Evolutionary conservation across 1,140 invertebrate genomes (phyloP).

Genomic region (Leptinotarsa texana): DNA sequence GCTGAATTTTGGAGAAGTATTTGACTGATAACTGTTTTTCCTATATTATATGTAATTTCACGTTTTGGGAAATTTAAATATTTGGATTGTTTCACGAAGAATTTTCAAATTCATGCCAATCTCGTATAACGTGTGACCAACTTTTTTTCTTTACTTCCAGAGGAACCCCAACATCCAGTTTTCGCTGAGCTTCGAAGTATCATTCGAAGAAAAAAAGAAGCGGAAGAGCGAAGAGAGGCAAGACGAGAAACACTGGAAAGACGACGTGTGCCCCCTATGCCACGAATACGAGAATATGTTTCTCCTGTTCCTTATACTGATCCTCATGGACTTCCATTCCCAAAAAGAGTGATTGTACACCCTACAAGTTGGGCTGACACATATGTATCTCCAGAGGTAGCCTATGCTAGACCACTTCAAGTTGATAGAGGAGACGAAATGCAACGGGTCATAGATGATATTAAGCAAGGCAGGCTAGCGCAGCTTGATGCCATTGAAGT

Average conservation of each 20-base stretch:
- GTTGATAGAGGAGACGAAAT: not conserved
- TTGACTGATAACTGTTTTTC: too few relatives aligned
- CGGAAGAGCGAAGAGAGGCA: not conserved
- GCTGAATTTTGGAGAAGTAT: too few relatives aligned
- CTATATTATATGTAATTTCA: too few relatives aligned
- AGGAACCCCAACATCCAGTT: too few relatives aligned
- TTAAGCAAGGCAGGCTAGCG: not conserved
- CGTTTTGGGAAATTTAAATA: not conserved
- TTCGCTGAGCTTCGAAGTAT: not conserved
- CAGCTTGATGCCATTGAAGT: not conserved
- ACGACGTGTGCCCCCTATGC: not conserved
- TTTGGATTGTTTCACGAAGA: not conserved
- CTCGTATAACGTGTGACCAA: too few relatives aligned
- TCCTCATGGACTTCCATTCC: not conserved
- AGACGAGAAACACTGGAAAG: not conserved
- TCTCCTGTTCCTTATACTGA: not conserved
- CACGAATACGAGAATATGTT: not conserved
- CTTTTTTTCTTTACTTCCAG: too few relatives aligned
- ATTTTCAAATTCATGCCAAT: too few relatives aligned
- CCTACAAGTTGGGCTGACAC: not conserved
- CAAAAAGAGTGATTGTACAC: not conserved
- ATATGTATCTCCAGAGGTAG: not conserved
- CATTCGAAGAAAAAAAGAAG: not conserved
- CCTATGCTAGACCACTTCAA: not conserved
- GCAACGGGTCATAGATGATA: not conserved